Base-by-base conservation (phyloP, 2,797 vertebrate species). In the Cygnus olor region DNA sequence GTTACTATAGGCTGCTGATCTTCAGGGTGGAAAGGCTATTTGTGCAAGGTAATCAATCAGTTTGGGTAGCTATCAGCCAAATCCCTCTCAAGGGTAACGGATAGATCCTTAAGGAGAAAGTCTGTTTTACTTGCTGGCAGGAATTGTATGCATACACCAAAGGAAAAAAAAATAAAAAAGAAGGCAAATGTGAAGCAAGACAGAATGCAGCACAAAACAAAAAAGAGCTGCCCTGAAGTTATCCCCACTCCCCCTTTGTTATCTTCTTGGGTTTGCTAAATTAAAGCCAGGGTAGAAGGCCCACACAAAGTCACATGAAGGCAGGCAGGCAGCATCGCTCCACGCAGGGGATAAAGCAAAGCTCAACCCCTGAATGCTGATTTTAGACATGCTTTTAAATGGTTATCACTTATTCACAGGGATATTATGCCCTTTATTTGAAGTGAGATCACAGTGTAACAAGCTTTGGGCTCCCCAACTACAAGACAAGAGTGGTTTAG, bases 401-500 rank as follows among this genome's bases (percentile, higher is more conserved):
- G 56, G 20, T 47, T 51, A 3, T 64, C 58, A 11, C 19, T 65
- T 49, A 38, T 7, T 36, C 2, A 1, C n/a, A 38, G 64, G 51
- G 45, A 30, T 7, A 1, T 36, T 11, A 3, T 3, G 11, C 4
- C 28, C 64, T 77, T 64, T 20, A 7, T 38, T 32, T 57, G 22
- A 10, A 40, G 9, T 0, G 2, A 73, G 51, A 34, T 30, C 42
- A 32, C 0, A 1, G 34, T 63, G 2, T 51, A 51, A 45, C n/a
- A 22, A 58, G 69, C 54, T 76, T 24, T 40, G 30, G 11, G 80
- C 65, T 71, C 65, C 30, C 53, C 56, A 22, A 2, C 20, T 58
- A 20, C 28, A 51, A 34, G 36, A 45, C 2, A 60, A 16, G 51
- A 34, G 11, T 2, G 5, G 51, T 56, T 54, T 24, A 49, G 4